These are phyloP conservation scores for Corticium candelabrum DNA, from an alignment of 37 sponge, comb jelly and placozoan genomes.

Conservation along the genomic window DNA sequence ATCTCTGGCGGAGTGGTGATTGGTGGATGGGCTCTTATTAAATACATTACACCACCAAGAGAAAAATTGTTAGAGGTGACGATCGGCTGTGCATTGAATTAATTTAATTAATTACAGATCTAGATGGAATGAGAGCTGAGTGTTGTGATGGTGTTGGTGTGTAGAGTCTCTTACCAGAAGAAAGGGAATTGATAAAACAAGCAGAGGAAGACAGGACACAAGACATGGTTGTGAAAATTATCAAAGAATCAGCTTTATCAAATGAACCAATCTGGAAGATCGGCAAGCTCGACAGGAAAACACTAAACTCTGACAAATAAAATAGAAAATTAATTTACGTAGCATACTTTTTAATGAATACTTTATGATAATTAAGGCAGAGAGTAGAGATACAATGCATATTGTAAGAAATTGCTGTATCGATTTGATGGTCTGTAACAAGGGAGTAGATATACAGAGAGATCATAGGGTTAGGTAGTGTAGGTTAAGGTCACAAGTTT, in stretches of 20 bases:
- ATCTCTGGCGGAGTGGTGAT: not conserved
- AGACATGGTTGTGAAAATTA: not conserved
- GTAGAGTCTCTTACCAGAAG: not conserved
- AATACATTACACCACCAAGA: not conserved
- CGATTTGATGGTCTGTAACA: no score
- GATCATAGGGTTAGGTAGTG: no score
- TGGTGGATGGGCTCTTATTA: not conserved
- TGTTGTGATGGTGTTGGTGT: not conserved
- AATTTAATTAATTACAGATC: no score
- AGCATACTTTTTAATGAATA: not conserved
- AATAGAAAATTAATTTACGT: not conserved
- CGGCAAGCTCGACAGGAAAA: not conserved
- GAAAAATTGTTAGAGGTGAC: not conserved
- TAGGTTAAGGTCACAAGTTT: no score
- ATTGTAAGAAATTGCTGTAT: no score
- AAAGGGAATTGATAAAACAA: not conserved
- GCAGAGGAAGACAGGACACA: not conserved
- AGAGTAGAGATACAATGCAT: no score
- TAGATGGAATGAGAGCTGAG: no score
- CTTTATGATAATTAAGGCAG: not conserved
- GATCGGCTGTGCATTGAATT: no score
- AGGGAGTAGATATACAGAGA: no score
- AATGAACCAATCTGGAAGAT: conserved; percentile 25
- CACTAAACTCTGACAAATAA: not conserved
- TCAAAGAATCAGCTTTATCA: conserved; percentile 16